A percentile compares a stretch with the other conserved stretches of the same genome.
Evolutionary conservation across 2,888 invertebrate species (phyloP).

Genomic region (Erebia palarica): DNA sequence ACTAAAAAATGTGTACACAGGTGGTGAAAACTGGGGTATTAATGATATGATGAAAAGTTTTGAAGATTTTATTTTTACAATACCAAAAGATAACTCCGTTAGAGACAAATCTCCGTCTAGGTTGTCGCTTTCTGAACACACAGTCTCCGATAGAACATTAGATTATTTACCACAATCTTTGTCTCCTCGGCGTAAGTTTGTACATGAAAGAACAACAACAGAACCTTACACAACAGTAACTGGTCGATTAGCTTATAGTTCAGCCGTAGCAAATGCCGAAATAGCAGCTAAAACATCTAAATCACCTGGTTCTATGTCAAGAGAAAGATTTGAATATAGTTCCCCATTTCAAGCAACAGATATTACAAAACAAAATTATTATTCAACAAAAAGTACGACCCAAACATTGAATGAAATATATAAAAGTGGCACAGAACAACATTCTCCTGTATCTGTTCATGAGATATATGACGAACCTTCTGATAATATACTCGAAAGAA

Average conservation of each 20-base stretch:
- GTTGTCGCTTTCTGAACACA: slow-evolving; percentile 84
- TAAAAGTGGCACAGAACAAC: slow-evolving; percentile 78
- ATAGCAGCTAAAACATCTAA: slow-evolving; percentile 78
- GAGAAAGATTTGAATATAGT: slow-evolving; percentile 82
- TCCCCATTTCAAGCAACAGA: slow-evolving; percentile 78
- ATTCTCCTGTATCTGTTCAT: slow-evolving; percentile 85
- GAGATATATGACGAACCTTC: slow-evolving; percentile 83
- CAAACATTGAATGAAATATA: slow-evolving; percentile 78
- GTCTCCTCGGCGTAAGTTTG: slow-evolving; percentile 82
- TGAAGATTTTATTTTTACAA: slow-evolving; percentile 82
- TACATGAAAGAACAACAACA: slow-evolving; percentile 81
- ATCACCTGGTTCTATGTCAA: slow-evolving; percentile 79
- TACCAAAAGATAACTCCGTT: slow-evolving; percentile 73
- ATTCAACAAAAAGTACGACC: slow-evolving; percentile 62
- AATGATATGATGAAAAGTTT: slow-evolving; percentile 85
- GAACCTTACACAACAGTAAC: slow-evolving; percentile 86
- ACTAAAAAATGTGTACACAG: slow-evolving; percentile 85
- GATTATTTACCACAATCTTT: slow-evolving; percentile 82
- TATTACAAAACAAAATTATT: slow-evolving; percentile 65
- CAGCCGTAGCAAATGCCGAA: slow-evolving; percentile 85
- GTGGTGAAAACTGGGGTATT: slow-evolving; percentile 86
- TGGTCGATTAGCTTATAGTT: slow-evolving; percentile 85
- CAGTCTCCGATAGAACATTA: slow-evolving; percentile 84
- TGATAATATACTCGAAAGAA: slow-evolving; percentile 71
- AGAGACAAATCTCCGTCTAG: slow-evolving; percentile 84